A percentile compares a stretch with the other conserved stretches of the same genome.
Evolutionary conservation across 2,797 vertebrate genomes (phyloP).

Genomic region (Cuculus canorus): DNA sequence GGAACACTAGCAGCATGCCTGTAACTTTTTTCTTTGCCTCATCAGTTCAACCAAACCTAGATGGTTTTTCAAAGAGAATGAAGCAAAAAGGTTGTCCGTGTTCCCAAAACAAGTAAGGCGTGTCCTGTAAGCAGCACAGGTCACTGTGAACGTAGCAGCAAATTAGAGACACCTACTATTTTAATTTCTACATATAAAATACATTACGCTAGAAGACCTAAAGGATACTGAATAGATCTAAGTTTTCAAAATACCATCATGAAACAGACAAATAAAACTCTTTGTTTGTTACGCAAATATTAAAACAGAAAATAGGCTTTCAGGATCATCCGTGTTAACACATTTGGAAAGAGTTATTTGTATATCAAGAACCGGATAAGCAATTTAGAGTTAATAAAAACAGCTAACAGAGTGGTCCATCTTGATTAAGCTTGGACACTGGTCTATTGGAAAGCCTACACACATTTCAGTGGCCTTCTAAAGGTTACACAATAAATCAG

Average conservation of each 20-base stretch:
- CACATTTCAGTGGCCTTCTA: background rate
- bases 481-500: background rate
- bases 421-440: background rate
- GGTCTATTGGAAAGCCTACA: background rate
- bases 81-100: background rate
- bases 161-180: background rate
- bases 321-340: background rate
- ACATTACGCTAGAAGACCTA: background rate
- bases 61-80: background rate
- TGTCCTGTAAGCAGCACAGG: background rate
- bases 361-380: background rate
- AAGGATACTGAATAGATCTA: background rate
- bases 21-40: background rate
- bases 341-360: background rate
- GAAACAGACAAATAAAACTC: background rate
- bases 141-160: background rate
- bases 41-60: background rate
- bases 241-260: background rate
- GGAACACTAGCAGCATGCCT: background rate
- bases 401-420: background rate
- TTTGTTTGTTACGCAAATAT: background rate
- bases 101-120: background rate
- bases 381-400: background rate
- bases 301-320: background rate
- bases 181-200: background rate